A percentile compares a stretch with the other conserved stretches of the same genome.
These are phyloP conservation scores for Coturnix japonica DNA, from an alignment of 2,113 vertebrate genomes.

Conservation along the genomic window DNA sequence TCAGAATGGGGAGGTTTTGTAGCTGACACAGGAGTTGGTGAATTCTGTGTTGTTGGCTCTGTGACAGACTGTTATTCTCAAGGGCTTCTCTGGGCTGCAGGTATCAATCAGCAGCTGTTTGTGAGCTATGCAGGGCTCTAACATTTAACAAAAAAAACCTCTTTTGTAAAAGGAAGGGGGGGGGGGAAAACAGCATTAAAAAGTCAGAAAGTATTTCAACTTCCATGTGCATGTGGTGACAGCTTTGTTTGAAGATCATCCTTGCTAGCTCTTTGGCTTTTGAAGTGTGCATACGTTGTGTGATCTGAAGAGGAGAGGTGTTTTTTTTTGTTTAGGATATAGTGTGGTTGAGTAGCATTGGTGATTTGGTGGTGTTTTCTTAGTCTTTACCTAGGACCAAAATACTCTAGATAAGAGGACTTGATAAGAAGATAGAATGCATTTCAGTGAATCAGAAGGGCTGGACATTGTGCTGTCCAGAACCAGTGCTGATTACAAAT, in stretches of 20 bases:
- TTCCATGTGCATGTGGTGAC: background rate
- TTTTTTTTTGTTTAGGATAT: background rate
- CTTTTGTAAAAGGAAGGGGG: background rate
- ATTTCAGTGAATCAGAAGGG: background rate
- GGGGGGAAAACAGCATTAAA: background rate
- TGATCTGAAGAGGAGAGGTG: background rate
- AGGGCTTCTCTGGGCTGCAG: background rate
- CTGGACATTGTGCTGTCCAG: background rate
- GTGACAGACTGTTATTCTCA: background rate
- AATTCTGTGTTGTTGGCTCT: background rate
- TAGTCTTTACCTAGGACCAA: background rate
- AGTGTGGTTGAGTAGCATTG: background rate
- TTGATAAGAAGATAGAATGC: background rate
- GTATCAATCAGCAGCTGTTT: conserved; percentile 24
- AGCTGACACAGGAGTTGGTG: background rate
- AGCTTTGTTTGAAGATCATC: background rate
- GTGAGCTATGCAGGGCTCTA: background rate
- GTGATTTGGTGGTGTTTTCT: background rate
- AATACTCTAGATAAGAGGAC: background rate
- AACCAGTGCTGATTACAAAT: background rate
- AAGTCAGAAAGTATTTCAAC: background rate
- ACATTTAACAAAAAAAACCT: background rate
- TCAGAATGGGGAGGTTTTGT: background rate
- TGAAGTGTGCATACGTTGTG: background rate
- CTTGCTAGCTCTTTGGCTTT: background rate